Evolutionary conservation across 2,888 invertebrate genomes (phyloP).

Genomic region (Melanchra persicariae): DNA sequence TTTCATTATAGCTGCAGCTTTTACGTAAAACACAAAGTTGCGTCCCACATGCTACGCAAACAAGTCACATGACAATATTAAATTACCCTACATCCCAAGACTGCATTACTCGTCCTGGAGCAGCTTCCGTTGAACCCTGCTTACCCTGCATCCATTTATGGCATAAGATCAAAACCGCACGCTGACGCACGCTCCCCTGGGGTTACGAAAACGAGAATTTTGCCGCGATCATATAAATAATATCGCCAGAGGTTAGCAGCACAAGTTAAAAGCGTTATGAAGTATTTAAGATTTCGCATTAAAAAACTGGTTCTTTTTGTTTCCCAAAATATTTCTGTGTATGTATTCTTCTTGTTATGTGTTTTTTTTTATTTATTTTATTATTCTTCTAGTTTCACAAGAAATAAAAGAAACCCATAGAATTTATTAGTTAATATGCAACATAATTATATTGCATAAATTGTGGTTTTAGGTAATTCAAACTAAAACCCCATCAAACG

Average conservation of each 20-base stretch:
- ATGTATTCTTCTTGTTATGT: not conserved
- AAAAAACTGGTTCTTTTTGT: not conserved
- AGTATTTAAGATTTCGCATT: not conserved
- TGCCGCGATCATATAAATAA: slow-evolving; percentile 63
- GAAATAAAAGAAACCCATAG: too few species aligned
- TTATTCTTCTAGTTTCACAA: too few species aligned
- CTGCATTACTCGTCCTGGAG: slow-evolving; percentile 6
- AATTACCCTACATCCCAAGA: not conserved
- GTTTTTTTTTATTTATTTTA: too few species aligned
- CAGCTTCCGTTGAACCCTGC: slow-evolving; percentile 27
- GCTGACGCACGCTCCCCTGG: slow-evolving; percentile 52
- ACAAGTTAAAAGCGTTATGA: slow-evolving; percentile 14
- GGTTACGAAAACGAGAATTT: slow-evolving; percentile 56
- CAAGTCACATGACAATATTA: slow-evolving; percentile 8
- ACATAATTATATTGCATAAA: too few species aligned
- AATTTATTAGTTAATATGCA: too few species aligned
- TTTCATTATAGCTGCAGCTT: not conserved
- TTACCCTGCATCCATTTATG: slow-evolving; percentile 51
- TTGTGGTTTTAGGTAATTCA: too few species aligned
- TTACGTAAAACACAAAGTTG: not conserved
- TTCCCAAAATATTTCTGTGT: not conserved
- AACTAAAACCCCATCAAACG: too few species aligned
- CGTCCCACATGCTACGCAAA: not conserved
- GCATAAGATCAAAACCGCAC: slow-evolving; percentile 51
- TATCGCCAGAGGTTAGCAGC: slow-evolving; percentile 30